These are phyloP conservation scores for Esox niger DNA, from an alignment of 2,113 vertebrate genomes.

Conservation along the genomic window DNA sequence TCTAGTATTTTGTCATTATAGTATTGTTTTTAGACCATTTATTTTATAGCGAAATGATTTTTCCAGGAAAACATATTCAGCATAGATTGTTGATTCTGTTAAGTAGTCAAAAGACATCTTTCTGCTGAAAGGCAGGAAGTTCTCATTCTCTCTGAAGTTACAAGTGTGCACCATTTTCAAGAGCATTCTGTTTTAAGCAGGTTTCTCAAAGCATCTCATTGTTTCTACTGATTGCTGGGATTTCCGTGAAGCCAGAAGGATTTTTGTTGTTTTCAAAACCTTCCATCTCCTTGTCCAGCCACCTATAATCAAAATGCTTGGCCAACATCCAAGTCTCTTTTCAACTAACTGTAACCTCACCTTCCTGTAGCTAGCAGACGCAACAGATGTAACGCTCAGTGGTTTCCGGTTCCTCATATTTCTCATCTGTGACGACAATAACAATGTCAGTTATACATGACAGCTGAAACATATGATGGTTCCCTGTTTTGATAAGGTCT, in stretches of 20 bases:
- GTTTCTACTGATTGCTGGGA: neutral
- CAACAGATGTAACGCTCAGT: conserved; percentile 25
- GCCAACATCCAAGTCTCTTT: neutral
- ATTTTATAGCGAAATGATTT: neutral
- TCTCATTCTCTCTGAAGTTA: conserved; percentile 1
- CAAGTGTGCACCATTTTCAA: neutral
- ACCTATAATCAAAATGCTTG: neutral
- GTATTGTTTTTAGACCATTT: conserved; percentile 1
- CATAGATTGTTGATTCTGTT: conserved; percentile 21
- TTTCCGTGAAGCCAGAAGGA: neutral
- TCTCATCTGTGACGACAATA: conserved; percentile 17
- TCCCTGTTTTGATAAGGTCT: neutral
- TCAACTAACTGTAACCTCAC: conserved; percentile 9
- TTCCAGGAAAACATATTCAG: conserved; percentile 10
- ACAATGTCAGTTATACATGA: neutral
- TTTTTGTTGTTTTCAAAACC: neutral
- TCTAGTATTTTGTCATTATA: neutral
- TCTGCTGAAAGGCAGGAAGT: conserved; percentile 44
- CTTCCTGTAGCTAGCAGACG: conserved; percentile 8
- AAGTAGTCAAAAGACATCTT: conserved; percentile 36
- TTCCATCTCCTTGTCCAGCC: neutral
- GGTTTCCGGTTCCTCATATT: conserved; percentile 65
- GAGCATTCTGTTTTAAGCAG: conserved; percentile 5
- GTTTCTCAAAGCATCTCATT: neutral
- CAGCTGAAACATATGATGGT: neutral